Percentiles rank a stretch among this genome's conserved stretches.
phyloP scores from a whole-genome alignment of 2,113 vertebrate species.

The Machaerirhynchus nigripectus region DNA sequence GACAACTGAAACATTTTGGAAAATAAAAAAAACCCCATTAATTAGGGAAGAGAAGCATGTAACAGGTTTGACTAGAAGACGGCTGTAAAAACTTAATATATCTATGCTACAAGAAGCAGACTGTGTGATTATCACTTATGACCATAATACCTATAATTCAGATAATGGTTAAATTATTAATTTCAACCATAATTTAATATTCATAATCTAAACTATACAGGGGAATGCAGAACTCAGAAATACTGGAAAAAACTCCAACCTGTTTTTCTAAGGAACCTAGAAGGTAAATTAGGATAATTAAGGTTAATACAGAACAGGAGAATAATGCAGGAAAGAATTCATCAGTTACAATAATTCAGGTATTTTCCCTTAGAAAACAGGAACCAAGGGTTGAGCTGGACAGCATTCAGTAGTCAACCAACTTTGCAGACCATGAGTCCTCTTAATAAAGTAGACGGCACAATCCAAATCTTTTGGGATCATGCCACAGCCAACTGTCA shows the following conservation, averaged over 20 bases:
- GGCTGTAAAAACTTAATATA: background rate
- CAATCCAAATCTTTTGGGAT: background rate
- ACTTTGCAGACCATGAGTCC: background rate
- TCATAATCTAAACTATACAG: background rate
- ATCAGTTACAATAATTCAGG: background rate
- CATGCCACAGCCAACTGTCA: accelerated
- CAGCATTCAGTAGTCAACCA: background rate
- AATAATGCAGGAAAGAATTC: background rate
- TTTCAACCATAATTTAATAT: background rate
- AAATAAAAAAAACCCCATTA: background rate
- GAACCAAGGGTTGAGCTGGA: background rate
- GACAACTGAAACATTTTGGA: background rate
- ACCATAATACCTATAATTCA: background rate
- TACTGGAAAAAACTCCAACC: accelerated
- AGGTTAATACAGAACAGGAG: background rate
- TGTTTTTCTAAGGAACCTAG: background rate
- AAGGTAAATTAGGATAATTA: too few species aligned
- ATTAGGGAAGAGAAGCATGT: background rate
- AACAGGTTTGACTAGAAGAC: background rate
- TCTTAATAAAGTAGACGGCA: background rate
- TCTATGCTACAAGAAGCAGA: background rate
- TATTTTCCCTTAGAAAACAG: background rate
- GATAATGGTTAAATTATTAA: background rate
- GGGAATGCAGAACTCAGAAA: background rate
- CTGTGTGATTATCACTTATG: accelerated